Conservation (phyloP, 1,140 invertebrate species). For the Euwallacea similis region DNA sequence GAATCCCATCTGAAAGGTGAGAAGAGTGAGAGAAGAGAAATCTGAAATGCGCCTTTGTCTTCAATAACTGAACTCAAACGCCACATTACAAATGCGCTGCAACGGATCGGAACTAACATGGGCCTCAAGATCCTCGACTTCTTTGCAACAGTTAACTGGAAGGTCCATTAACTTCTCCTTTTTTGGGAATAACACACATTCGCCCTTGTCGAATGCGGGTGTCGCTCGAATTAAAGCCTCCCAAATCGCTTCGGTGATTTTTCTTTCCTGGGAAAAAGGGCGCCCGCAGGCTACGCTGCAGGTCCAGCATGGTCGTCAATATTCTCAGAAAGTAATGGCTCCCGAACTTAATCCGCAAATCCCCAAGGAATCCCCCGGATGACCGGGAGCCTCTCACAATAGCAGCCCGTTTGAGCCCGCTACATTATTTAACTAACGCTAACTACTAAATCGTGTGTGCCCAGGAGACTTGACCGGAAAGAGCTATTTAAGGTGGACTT, state of each 20-base stretch:
- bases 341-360: constrained; percentile 47
- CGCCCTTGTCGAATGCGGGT: constrained; percentile 2
- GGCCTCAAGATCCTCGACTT: too few relatives aligned
- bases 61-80: too few relatives aligned
- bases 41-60: too few relatives aligned
- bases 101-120: too few relatives aligned
- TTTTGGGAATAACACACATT: too few relatives aligned
- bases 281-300: constrained; percentile 27
- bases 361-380: constrained; percentile 44
- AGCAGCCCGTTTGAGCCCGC: constrained; percentile 36
- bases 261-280: constrained; percentile 30
- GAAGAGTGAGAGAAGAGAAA: too few relatives aligned
- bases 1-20: too few relatives aligned
- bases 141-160: too few relatives aligned
- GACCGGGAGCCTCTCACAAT: constrained; percentile 44
- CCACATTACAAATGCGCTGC: too few relatives aligned
- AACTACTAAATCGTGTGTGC: constrained; percentile 47
- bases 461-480: constrained; percentile 29
- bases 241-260: constrained; percentile 36
- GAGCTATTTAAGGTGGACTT: constrained; percentile 28
- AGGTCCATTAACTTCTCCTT: too few relatives aligned
- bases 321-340: constrained; percentile 45
- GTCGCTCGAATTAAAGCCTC: neutral
- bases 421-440: constrained; percentile 49
- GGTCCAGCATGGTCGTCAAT: constrained; percentile 39